Evolutionary conservation across 2,113 vertebrate genomes (phyloP).

Genomic region (Emydura subglobosa): DNA sequence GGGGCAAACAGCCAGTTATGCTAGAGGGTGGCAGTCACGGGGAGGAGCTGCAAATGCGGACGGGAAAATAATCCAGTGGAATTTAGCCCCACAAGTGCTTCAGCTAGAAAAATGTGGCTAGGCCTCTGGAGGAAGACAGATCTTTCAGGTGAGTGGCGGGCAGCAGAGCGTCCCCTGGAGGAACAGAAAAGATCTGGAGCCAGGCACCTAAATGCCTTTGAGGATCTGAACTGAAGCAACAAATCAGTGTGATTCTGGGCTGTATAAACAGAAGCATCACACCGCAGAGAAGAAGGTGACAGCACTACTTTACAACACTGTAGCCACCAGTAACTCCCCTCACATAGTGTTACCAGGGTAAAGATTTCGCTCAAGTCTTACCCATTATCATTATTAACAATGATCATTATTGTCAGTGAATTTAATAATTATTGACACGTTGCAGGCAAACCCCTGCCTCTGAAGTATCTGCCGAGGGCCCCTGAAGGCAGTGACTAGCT

Average conservation of each 20-base stretch:
- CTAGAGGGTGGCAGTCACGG: neutral
- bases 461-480: neutral
- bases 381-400: neutral
- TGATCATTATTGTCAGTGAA: neutral
- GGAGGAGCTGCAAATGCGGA: neutral
- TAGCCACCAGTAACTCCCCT: constrained; percentile 29
- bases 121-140: neutral
- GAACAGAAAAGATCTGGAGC: too few relatives aligned
- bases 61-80: neutral
- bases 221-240: neutral
- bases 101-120: rapidly evolving
- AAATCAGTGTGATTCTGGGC: rapidly evolving
- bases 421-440: neutral
- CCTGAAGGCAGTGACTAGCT: rapidly evolving
- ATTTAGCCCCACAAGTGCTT: neutral
- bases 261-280: rapidly evolving
- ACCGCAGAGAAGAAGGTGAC: neutral
- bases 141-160: too few relatives aligned
- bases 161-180: too few relatives aligned
- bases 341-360: neutral
- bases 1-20: neutral
- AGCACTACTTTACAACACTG: neutral
- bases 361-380: neutral
- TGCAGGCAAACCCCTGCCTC: neutral
- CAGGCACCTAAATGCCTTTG: too few relatives aligned